Evolutionary conservation across 2,888 invertebrate species (phyloP), one percentile per base, ranked within the genome.

Genomic region (Lasioglossum leucozonium): DNA sequence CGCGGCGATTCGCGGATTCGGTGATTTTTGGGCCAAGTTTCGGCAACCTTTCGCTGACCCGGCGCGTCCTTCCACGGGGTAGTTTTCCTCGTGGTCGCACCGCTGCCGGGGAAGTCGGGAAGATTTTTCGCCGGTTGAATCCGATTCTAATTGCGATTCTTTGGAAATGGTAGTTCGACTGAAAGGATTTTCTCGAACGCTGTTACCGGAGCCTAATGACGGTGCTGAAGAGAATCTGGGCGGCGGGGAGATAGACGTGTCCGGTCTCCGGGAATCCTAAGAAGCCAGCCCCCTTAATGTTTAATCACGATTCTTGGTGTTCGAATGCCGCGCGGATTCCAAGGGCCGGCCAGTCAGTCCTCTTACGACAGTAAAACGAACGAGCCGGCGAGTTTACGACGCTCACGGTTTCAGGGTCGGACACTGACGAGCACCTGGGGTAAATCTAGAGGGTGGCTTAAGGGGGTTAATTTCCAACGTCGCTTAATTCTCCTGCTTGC

Each of bases 371-470:
- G 82, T 87, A 87, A 90, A 89, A 90, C 90, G 90, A 90, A 90
- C 90, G 90, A 88, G 85, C 89, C 72, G 76, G 86, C 82, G 84
- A 85, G 90, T 90, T 87, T 89, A 90, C 90, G 90, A 90, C 77
- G 87, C 87, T 81, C 87, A 81, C 81, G 82, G 87, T 90, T 90
- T 90, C 90, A 90, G 90, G 90, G 90, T 90, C 89, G 90, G 89
- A 89, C 90, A 90, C 89, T 90, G 90, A 90, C 90, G 90, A 90
- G 90, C 89, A 90, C 90, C 90, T 90, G 90, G 90, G 90, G 90
- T 90, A 89, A 90, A 90, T 90, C 87, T 81, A 84, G 88, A 82
- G 90, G 89, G 85, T 89, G 88, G 87, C 84, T 89, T 86, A 87
- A 90, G 88, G 88, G 90, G 87, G 90, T 90, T 90, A 90, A 90